Percentiles rank a stretch among this genome's conserved stretches.
Evolutionary conservation across 1,140 invertebrate genomes (phyloP).

Genomic region (Euglossa dilemma): DNA sequence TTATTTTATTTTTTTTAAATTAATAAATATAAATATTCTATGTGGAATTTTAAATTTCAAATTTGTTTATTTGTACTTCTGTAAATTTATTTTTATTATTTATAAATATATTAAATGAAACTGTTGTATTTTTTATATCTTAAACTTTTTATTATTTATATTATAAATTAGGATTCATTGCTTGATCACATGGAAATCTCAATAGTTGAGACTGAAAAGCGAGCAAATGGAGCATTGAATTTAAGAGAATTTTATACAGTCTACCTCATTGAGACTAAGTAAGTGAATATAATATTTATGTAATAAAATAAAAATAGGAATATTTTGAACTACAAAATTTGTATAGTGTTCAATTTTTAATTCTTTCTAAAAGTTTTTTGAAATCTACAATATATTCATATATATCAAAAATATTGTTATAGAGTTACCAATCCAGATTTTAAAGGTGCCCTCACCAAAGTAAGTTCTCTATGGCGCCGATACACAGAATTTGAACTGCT

Average conservation of each 20-base stretch:
- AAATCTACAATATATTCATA: not conserved
- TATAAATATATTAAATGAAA: not conserved
- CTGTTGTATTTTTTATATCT: not conserved
- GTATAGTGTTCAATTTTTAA: not conserved
- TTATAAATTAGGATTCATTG: conserved; percentile 86
- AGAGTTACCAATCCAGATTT: conserved; percentile 89
- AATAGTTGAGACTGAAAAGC: conserved; percentile 92
- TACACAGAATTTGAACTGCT: conserved; percentile 94
- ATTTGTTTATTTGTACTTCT: not conserved
- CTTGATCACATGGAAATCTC: conserved; percentile 91
- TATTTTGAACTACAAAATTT: not conserved
- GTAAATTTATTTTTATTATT: not conserved
- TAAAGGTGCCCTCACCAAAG: conserved; percentile 84
- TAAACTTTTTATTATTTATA: not conserved
- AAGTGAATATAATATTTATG: conserved; percentile 72
- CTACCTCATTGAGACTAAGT: conserved; percentile 93
- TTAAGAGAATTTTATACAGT: conserved; percentile 92
- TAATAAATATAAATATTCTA: not conserved
- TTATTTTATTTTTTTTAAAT: not conserved
- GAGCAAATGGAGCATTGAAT: conserved; percentile 90
- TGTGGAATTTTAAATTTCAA: not conserved
- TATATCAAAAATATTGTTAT: conserved; percentile 64
- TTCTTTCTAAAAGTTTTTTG: not conserved
- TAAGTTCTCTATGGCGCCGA: conserved; percentile 89
- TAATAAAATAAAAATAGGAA: not conserved